Conservation (phyloP, 2,888 invertebrate genomes). For the Linhomoeus sp. region DNA sequence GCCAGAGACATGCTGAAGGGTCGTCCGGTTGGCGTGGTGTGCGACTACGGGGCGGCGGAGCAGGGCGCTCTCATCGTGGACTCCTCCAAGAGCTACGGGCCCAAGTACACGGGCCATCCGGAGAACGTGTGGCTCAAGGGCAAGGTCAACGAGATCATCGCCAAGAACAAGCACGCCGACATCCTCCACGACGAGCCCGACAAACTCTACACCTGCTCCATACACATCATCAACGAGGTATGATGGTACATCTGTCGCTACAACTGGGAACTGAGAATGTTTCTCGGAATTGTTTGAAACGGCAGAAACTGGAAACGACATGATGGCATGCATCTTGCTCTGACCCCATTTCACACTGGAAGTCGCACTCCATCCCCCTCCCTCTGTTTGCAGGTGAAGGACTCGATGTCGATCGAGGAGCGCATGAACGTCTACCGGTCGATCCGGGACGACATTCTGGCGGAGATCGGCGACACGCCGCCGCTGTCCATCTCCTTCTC, state of each 20-base stretch:
- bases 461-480: neutral
- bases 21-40: neutral
- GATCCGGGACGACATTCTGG: neutral
- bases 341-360: too few species aligned
- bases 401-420: neutral
- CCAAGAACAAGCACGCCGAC: neutral
- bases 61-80: conserved; percentile 6
- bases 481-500: conserved; percentile 1
- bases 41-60: conserved; percentile 5
- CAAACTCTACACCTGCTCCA: conserved; percentile 6
- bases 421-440: neutral
- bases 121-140: neutral
- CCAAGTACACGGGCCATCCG: neutral
- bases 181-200: conserved; percentile 5
- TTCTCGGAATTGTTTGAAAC: too few species aligned
- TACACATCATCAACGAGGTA: conserved; percentile 5
- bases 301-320: too few species aligned
- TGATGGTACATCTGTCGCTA: neutral
- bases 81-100: conserved; percentile 2
- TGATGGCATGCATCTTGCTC: too few species aligned
- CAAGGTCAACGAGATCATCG: neutral
- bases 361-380: too few species aligned
- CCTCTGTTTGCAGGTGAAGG: neutral
- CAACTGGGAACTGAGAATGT: too few species aligned
- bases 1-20: conserved; percentile 1